A percentile compares a stretch with the other conserved stretches of the same genome.
These are phyloP conservation scores for Eleginops maclovinus DNA, from an alignment of 2,113 vertebrate species.

Conservation along the genomic window DNA sequence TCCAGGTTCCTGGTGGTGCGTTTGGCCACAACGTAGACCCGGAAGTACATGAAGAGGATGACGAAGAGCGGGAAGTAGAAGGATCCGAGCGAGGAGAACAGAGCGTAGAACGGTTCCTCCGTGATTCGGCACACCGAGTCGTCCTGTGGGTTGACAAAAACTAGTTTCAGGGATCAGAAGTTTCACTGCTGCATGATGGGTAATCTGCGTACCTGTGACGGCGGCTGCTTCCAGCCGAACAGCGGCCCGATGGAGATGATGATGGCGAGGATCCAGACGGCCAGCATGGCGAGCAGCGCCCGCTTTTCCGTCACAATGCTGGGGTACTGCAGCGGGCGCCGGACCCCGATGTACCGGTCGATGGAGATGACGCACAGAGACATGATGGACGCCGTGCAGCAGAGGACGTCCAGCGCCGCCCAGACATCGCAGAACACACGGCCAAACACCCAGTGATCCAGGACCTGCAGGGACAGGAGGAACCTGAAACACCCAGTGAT, in stretches of 20 bases:
- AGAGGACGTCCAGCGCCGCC: constrained; percentile 76
- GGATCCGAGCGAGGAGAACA: constrained; percentile 75
- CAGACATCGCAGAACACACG: constrained; percentile 77
- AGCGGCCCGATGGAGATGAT: constrained; percentile 76
- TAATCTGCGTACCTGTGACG: constrained; percentile 48
- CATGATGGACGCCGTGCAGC: constrained; percentile 79
- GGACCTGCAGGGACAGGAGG: constrained; percentile 39
- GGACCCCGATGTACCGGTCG: constrained; percentile 74
- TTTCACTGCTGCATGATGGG: constrained; percentile 16
- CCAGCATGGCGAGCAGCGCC: constrained; percentile 74
- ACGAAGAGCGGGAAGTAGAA: constrained; percentile 76
- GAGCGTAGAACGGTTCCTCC: constrained; percentile 72
- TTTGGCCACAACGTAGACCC: constrained; percentile 74
- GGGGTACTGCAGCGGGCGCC: constrained; percentile 72
- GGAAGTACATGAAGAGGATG: constrained; percentile 75
- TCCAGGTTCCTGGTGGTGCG: constrained; percentile 77
- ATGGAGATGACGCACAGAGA: constrained; percentile 77
- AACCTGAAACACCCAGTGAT: background rate
- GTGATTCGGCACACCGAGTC: constrained; percentile 69
- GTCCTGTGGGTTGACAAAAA: too few relatives aligned
- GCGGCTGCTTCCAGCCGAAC: constrained; percentile 76
- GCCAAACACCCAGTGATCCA: constrained; percentile 75
- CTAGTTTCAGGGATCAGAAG: too few relatives aligned
- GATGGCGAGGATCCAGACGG: constrained; percentile 69
- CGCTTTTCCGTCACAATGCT: constrained; percentile 61